Evolutionary conservation across 1,140 invertebrate species (phyloP), one percentile per base, ranked within the genome.

Genomic region (Drosophila parvula): DNA sequence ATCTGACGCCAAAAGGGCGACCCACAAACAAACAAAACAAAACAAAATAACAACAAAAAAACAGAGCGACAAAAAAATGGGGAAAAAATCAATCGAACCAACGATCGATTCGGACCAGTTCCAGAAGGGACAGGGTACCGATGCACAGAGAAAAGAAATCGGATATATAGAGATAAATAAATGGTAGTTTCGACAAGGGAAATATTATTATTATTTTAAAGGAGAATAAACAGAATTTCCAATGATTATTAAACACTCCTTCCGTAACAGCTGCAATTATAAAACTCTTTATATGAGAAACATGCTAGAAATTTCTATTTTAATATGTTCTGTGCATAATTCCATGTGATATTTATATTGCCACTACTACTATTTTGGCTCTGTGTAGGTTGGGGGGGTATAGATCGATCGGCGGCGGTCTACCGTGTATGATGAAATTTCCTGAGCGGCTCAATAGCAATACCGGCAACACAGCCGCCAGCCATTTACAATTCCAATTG

Each of bases 81-180:
- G 34, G 0, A 38, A 41, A 55, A 78, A 82, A 84, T 67, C 80
- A 78, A 83, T 79, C 75, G 68, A 69, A 64, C 50, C 50, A 61
- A 56, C 59, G 61, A 65, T 65, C 43, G 59, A 38, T 48, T 50
- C 32, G 41, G 44, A 67, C 44, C 64, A 67, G 64, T 67, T 67
- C 16, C 61, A 67, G 28, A 40, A 70, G 18, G 56, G 34, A 32
- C 28, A 40, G 47, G 65, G 47, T 38, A 22, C 4, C 34, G 10
- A n/a, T 55, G 32, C 51, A 55, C 51, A 27, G 3, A 6, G 51
- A 22, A 55, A 55, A n/a, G 0, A 27, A 38, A 55, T 38, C 14
- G 38, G 3, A 10, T 8, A 34, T 3, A 9, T 9, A 16, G 2
- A 14, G 22, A 22, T 1, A n/a, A 32, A 41, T 27, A 9, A 11